These are phyloP conservation scores for Tupaia chinensis DNA, from an alignment of 2,113 vertebrate species.

Conservation along the genomic window DNA sequence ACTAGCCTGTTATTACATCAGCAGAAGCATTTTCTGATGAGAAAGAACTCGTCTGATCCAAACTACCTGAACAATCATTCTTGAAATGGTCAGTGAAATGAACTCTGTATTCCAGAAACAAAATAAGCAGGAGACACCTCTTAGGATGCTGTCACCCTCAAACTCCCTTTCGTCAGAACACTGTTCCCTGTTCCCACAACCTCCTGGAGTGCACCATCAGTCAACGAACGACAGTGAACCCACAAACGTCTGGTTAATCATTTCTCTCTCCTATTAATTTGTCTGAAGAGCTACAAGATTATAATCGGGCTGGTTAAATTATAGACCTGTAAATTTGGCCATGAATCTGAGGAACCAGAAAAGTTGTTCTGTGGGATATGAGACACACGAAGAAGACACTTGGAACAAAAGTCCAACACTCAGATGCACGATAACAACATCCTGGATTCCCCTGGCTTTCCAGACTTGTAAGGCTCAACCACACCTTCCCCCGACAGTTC, in stretches of 20 bases:
- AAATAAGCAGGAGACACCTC: not conserved
- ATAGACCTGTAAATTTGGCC: not conserved
- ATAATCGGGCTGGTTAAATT: not conserved
- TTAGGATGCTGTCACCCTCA: not conserved
- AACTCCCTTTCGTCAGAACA: not conserved
- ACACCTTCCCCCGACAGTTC: not conserved
- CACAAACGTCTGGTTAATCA: not conserved
- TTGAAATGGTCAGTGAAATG: conserved; percentile 21
- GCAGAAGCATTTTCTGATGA: not conserved
- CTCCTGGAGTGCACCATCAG: not conserved
- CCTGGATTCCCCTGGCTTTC: not conserved
- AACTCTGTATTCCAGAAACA: conserved; percentile 7
- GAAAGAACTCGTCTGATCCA: not conserved
- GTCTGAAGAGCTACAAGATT: not conserved
- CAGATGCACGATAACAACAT: not conserved
- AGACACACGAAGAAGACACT: not conserved
- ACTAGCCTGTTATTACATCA: not conserved
- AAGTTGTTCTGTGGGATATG: not conserved
- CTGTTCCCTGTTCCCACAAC: not conserved
- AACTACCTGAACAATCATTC: not conserved
- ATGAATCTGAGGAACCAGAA: not conserved
- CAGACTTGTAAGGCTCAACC: not conserved
- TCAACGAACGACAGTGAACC: not conserved
- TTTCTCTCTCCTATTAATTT: not conserved
- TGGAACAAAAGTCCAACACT: not conserved